Base-by-base conservation (phyloP, 2,797 vertebrate genomes). In the Orestias chungarensis region DNA sequence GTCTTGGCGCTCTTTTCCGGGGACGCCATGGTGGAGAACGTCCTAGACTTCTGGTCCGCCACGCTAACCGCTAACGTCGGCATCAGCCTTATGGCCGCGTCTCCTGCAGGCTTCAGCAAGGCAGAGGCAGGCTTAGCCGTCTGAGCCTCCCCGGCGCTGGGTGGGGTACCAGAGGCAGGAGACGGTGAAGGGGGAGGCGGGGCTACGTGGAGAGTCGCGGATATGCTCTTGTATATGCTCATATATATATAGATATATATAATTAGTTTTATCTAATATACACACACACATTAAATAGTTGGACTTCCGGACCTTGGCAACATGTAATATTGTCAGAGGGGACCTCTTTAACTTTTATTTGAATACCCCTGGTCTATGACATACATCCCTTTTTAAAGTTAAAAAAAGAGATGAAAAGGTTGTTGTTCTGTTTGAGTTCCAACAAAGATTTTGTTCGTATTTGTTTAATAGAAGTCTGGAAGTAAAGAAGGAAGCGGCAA, bases 221-320 rank as follows among this genome's bases (percentile, higher is more conserved):
- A 98, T 87, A 99, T 96, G 91, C 96, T 96, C 72, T 98, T 99
- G 78, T n/a, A n/a, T n/a, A n/a, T n/a, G n/a, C n/a, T n/a, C n/a
- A n/a, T n/a, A n/a, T n/a, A n/a, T n/a, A n/a, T n/a, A n/a, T n/a
- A n/a, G n/a, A n/a, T n/a, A n/a, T n/a, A n/a, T n/a, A n/a, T n/a
- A n/a, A n/a, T n/a, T n/a, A n/a, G n/a, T n/a, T n/a, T n/a, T n/a
- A n/a, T n/a, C n/a, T n/a, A n/a, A n/a, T n/a, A n/a, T n/a, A n/a
- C n/a, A n/a, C n/a, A n/a, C n/a, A n/a, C n/a, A n/a, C n/a, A n/a
- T n/a, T n/a, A n/a, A n/a, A n/a, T n/a, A n/a, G n/a, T n/a, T n/a
- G n/a, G n/a, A n/a, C n/a, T n/a, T n/a, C n/a, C n/a, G n/a, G n/a
- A n/a, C n/a, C n/a, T n/a, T n/a, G n/a, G n/a, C n/a, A n/a, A n/a